These are phyloP conservation scores for Sebastes wilsoni DNA, from an alignment of 2,797 vertebrate species.

Conservation along the genomic window DNA sequence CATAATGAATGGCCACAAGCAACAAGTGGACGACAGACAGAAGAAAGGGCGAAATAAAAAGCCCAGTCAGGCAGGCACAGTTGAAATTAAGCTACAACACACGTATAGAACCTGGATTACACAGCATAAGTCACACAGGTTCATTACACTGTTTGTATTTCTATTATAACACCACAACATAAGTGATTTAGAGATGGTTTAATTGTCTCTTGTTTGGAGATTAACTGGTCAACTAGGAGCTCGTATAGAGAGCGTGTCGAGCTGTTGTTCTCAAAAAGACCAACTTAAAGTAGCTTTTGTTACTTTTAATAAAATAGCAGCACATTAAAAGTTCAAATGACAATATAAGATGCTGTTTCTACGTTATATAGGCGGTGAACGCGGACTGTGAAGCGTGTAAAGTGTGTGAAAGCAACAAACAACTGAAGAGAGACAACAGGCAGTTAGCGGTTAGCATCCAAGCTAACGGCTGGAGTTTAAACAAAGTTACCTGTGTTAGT, in stretches of 20 bases:
- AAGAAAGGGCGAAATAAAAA: conserved; percentile 1
- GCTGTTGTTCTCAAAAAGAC: conserved; percentile 67
- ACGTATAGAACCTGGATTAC: not conserved
- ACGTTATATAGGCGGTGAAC: rapidly evolving
- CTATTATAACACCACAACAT: not conserved
- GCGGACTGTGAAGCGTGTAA: not conserved
- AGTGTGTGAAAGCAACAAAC: conserved; percentile 13
- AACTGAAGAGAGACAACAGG: conserved; percentile 37
- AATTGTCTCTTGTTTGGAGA: conserved; percentile 4
- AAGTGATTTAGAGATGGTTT: not conserved
- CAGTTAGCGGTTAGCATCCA: conserved; percentile 63
- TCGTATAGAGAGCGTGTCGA: conserved; percentile 54
- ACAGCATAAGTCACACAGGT: rapidly evolving
- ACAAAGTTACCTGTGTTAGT: conserved; percentile 81
- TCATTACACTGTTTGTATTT: rapidly evolving
- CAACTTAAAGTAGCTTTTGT: conserved; percentile 37
- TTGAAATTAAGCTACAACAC: not conserved
- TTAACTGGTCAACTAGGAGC: conserved; percentile 27
- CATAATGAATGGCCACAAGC: conserved; percentile 60
- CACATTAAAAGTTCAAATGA: not conserved
- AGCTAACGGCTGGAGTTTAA: conserved; percentile 74
- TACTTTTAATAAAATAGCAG: not conserved
- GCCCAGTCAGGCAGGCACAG: not conserved
- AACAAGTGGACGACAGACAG: conserved; percentile 69
- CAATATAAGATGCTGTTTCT: rapidly evolving